Evolutionary conservation across 2,113 vertebrate species (phyloP).

Genomic region (Antigone vipio): DNA sequence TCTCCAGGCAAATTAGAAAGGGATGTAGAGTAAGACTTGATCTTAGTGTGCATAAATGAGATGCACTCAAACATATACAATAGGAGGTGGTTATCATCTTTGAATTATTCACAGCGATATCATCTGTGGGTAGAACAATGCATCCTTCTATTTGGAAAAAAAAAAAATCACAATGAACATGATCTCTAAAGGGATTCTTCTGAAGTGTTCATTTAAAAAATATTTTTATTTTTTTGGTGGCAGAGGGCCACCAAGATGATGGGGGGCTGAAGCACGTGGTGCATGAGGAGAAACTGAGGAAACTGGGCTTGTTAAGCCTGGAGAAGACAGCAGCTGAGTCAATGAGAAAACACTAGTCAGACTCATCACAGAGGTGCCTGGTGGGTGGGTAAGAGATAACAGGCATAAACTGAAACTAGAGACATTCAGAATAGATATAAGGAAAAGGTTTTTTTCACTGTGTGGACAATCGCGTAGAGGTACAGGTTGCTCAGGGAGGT

Average conservation of each 20-base stretch:
- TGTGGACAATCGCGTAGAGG: background rate
- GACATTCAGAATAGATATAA: no score
- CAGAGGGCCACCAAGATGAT: background rate
- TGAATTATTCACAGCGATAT: background rate
- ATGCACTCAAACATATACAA: background rate
- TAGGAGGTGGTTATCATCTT: background rate
- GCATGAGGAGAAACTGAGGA: background rate
- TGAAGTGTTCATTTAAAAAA: background rate
- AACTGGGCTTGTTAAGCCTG: background rate
- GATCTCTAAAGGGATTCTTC: background rate
- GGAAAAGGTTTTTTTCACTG: fast-evolving
- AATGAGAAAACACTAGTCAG: background rate
- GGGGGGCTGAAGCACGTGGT: background rate
- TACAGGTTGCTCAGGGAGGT: background rate
- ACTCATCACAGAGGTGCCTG: background rate
- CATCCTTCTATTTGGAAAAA: background rate
- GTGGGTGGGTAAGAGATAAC: background rate
- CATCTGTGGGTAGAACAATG: background rate
- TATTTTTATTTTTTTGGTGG: background rate
- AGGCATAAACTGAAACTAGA: background rate
- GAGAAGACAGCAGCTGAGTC: background rate
- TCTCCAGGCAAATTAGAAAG: background rate
- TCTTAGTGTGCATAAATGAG: background rate
- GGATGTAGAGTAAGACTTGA: background rate
- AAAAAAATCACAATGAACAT: background rate